Percentiles rank a stretch among this genome's conserved stretches.
Evolutionary conservation across 1,140 invertebrate species (phyloP).

Genomic region (Araneus ventricosus): DNA sequence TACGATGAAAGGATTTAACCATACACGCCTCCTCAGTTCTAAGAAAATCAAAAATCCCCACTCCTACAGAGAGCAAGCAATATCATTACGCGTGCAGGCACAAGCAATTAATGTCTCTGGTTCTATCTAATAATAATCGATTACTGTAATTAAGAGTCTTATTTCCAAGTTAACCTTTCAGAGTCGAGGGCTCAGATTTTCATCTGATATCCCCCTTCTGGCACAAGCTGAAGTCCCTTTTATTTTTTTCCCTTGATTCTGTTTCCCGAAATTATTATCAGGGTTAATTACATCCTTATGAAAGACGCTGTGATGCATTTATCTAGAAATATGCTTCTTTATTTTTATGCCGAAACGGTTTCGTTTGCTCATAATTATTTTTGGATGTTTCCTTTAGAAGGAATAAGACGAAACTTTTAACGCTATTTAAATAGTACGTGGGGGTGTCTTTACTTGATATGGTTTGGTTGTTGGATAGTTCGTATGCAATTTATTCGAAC

Average conservation of each 20-base stretch:
- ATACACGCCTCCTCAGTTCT: neutral
- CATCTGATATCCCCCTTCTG: neutral
- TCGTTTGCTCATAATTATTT: too few relatives aligned
- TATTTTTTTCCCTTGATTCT: neutral
- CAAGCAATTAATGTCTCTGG: neutral
- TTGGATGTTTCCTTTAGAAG: too few relatives aligned
- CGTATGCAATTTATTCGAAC: too few relatives aligned
- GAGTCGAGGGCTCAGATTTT: neutral
- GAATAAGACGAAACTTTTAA: too few relatives aligned
- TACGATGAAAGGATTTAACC: neutral
- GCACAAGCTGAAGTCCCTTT: neutral
- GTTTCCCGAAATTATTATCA: neutral
- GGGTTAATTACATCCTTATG: neutral
- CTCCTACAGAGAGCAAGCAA: neutral
- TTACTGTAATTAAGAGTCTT: slow-evolving; percentile 1
- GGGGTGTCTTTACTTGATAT: too few relatives aligned
- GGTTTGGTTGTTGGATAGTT: too few relatives aligned
- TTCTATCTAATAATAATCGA: slow-evolving; percentile 3
- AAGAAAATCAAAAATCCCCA: neutral
- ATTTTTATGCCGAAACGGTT: too few relatives aligned
- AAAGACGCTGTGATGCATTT: neutral
- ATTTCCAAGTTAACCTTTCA: neutral
- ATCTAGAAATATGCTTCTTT: too few relatives aligned
- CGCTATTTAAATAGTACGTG: too few relatives aligned
- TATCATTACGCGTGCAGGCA: neutral